Conservation (phyloP, 1,140 invertebrate species). For the Laodelphax striatellus region DNA sequence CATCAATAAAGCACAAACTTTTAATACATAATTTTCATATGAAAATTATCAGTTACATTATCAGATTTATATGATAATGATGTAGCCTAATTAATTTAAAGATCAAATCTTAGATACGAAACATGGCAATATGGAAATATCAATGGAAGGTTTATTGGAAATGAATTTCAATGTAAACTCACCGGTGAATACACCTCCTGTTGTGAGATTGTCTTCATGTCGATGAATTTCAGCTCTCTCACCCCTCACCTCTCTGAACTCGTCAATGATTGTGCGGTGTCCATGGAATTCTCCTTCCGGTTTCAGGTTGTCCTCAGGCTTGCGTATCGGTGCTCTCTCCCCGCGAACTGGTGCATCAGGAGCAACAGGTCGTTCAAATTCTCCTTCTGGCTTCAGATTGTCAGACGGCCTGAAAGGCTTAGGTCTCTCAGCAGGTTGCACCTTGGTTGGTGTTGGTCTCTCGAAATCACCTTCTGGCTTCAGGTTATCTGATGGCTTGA, state of each 20-base stretch:
- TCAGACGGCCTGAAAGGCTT: slow-evolving; percentile 28
- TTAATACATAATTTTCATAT: too few species aligned
- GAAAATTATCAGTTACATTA: too few species aligned
- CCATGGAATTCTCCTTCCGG: slow-evolving; percentile 35
- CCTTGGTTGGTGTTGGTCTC: slow-evolving; percentile 25
- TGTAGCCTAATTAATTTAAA: too few species aligned
- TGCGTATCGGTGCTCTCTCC: slow-evolving; percentile 35
- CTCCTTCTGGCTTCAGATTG: slow-evolving; percentile 31
- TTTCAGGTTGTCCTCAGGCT: slow-evolving; percentile 41
- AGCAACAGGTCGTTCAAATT: slow-evolving; percentile 37
- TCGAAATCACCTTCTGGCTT: slow-evolving; percentile 51
- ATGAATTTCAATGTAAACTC: too few species aligned
- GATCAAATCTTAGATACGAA: too few species aligned
- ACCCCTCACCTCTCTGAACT: slow-evolving; percentile 38
- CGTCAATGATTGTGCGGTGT: slow-evolving; percentile 34
- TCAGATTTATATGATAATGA: too few species aligned
- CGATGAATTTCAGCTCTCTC: slow-evolving; percentile 19
- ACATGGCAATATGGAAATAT: too few species aligned
- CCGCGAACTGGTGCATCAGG: slow-evolving; percentile 31
- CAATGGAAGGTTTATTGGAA: too few species aligned
- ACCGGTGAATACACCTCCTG: slow-evolving; percentile 35
- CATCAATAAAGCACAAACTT: too few species aligned
- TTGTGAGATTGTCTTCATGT: slow-evolving; percentile 38
- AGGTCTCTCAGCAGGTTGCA: slow-evolving; percentile 33
- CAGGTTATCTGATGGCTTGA: slow-evolving; percentile 47